Conservation (phyloP, 2,888 invertebrate genomes). For the Holacanthella duospinosa region DNA sequence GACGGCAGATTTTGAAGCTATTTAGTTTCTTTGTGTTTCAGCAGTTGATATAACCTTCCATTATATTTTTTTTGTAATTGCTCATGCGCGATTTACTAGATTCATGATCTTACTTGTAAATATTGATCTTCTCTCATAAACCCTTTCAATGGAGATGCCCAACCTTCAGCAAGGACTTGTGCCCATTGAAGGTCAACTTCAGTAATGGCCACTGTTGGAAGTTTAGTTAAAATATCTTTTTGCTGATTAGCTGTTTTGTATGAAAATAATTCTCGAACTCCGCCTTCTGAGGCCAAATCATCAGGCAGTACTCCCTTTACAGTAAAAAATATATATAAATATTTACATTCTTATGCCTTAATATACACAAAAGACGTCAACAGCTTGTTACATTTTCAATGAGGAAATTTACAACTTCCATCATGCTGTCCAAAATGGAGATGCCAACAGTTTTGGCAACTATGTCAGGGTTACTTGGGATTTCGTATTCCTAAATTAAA, state of each 20-base stretch:
- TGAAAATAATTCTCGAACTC: slow-evolving; percentile 71
- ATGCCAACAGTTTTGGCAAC: slow-evolving; percentile 71
- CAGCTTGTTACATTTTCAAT: slow-evolving; percentile 63
- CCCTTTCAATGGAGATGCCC: slow-evolving; percentile 91
- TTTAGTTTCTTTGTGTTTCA: too few relatives aligned
- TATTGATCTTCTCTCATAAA: slow-evolving; percentile 96
- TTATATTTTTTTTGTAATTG: too few relatives aligned
- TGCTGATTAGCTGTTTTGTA: slow-evolving; percentile 51
- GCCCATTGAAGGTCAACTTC: slow-evolving; percentile 91
- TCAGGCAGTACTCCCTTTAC: slow-evolving; percentile 57
- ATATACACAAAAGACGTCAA: too few relatives aligned
- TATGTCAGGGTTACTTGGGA: slow-evolving; percentile 73
- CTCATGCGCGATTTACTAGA: too few relatives aligned
- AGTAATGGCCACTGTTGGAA: slow-evolving; percentile 65
- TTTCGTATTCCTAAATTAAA: slow-evolving; percentile 54
- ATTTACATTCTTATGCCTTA: too few relatives aligned
- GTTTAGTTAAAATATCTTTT: slow-evolving; percentile 59
- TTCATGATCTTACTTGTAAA: slow-evolving; percentile 65
- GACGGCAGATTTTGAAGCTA: not conserved
- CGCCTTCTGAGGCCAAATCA: slow-evolving; percentile 43
- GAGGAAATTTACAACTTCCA: slow-evolving; percentile 70
- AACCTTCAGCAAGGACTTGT: slow-evolving; percentile 89
- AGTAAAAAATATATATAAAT: slow-evolving; percentile 3
- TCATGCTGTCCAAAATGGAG: slow-evolving; percentile 74
- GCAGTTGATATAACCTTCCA: too few relatives aligned